Base-by-base conservation (phyloP, 2,113 vertebrate species). In the Theristicus caerulescens region DNA sequence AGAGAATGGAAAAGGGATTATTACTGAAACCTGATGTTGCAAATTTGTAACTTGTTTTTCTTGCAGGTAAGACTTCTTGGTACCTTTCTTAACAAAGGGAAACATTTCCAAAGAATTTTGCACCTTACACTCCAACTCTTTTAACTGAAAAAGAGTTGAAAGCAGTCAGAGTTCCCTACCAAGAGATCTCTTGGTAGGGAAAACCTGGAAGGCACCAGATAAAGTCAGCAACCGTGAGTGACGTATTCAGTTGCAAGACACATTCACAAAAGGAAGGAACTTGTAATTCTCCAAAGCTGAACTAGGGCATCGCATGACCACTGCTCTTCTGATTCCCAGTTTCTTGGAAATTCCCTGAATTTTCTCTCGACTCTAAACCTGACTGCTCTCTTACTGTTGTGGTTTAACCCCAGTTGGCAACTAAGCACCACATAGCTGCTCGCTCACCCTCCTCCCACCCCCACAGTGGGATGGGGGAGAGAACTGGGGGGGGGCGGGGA, bases 1-100 rank as follows among this genome's bases (percentile, higher is more conserved):
- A 79, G 40, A 93, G 77, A 92, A 92, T 96, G 71, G 73, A 81
- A 87, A 69, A 94, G 46, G 62, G 62, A 86, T 95, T 94, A 87
- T 91, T 79, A 61, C 29, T 79, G 89, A 91, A 94, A 95, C 54
- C n/a, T 80, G 82, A 76, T 95, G 89, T 85, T 93, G 62, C 86
- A 49, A 77, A 36, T 80, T 93, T 82, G 49, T 80, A 77, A 52
- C 74, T 94, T 82, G 18, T 73, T 96, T 94, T 96, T 90, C 74
- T 93, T 91, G 22, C 36, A 91, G 54, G 84, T 95, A 85, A 70
- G 46, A 31, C 16, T 59, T 83, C 62, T 76, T 76, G 46, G 40
- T 95, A 64, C 9, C 20, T 81, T 88, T 86, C 27, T 86, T 34
- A 83, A 92, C n/a, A 83, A 78, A 95, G 19, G 51, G 18, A 78